phyloP scores from a whole-genome alignment of 2,797 vertebrate species.

The Triplophysa bombifrons region DNA sequence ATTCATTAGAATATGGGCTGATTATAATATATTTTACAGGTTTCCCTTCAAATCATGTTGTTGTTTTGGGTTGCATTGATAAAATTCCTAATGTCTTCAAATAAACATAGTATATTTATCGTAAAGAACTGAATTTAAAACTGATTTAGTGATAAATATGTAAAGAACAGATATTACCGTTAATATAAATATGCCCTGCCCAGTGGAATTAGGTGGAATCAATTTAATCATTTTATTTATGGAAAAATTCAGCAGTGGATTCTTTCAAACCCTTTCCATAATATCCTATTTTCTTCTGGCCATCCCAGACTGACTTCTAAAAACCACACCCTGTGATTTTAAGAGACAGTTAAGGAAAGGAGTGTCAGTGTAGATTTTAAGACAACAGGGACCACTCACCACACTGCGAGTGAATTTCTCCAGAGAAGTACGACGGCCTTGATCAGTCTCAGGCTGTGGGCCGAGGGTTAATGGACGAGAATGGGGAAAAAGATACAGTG shows the following conservation, averaged over 20 bases:
- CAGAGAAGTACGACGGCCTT: constrained; percentile 97
- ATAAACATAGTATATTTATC: too few relatives aligned
- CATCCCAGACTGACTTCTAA: neutral
- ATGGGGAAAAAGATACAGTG: constrained; percentile 22
- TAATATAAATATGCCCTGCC: neutral
- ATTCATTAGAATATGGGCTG: neutral
- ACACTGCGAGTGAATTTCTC: constrained; percentile 99
- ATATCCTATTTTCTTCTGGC: neutral
- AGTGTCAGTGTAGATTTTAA: neutral
- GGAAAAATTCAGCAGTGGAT: neutral
- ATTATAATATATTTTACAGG: neutral
- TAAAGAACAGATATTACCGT: neutral
- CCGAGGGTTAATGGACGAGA: constrained; percentile 26
- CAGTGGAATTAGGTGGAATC: neutral
- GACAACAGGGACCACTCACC: constrained; percentile 79
- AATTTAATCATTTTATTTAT: neutral
- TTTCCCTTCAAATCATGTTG: too few relatives aligned
- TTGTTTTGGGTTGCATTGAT: neutral
- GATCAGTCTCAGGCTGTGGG: constrained; percentile 90
- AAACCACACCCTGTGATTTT: neutral
- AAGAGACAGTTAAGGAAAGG: neutral
- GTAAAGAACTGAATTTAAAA: neutral
- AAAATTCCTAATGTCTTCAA: neutral
- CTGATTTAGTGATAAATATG: neutral
- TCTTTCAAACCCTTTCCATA: neutral